Evolutionary conservation across 2,888 invertebrate genomes (phyloP), one percentile per base, ranked within the genome.

Genomic region (Melanargia galathea): DNA sequence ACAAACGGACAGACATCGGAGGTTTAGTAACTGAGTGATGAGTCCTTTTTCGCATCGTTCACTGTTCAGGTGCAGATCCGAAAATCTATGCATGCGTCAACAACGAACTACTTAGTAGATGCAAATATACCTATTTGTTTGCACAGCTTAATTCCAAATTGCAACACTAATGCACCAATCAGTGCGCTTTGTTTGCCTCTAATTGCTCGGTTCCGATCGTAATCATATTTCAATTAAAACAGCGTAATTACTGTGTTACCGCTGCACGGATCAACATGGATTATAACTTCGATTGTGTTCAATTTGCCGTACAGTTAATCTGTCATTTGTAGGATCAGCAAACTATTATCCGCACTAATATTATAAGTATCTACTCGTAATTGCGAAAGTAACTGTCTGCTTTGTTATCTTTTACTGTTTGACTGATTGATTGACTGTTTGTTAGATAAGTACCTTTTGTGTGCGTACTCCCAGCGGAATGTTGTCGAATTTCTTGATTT

Each of bases 221-320:
- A 52, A 52, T 52, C 52, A 52, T 20, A 35, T 35, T 52, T 52
- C 52, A 52, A 52, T 52, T 52, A 33, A 52, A 33, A 33, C 33
- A 20, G 20, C 52, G 52, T 52, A 52, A 52, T 52, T 33, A 52
- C 33, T 20, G 52, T 52, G 52, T 33, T 35, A 35, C 20, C 52
- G 3, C 20, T 6, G 13, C 20, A n/a, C n/a, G n/a, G 8, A 20
- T 35, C 52, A 20, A 22, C 16, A 7, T 13, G 33, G 52, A 52
- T 35, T 18, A 35, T 51, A 51, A 51, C 26, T 16, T 30, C n/a
- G 33, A 51, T 51, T 51, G 30, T 16, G 18, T 30, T 33, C 13
- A 20, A 20, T 18, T 22, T 35, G 35, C 18, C 4, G 33, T 6
- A 5, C 16, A 52, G 33, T 52, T 52, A 33, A 52, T 20, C 30